phyloP scores from a whole-genome alignment of 2,888 invertebrate species.

The Latheticus oryzae region DNA sequence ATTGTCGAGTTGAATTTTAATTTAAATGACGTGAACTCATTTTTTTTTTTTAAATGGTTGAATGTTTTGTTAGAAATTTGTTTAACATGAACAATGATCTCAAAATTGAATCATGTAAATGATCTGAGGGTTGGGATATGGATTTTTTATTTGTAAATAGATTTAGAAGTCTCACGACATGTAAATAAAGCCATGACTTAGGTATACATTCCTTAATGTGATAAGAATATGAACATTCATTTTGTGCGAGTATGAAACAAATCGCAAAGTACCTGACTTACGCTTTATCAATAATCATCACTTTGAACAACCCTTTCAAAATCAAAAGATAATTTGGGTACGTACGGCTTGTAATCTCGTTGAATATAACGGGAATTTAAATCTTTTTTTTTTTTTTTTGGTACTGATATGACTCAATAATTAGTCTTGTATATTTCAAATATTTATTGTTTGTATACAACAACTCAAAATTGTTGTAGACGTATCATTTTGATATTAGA shows the following conservation, averaged over 20 bases:
- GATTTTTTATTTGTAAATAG: slow-evolving; percentile 59
- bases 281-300: slow-evolving; percentile 60
- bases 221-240: slow-evolving; percentile 52
- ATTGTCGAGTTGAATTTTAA: too few species aligned
- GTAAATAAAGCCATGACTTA: slow-evolving; percentile 62
- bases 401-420: slow-evolving; percentile 56
- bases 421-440: slow-evolving; percentile 49
- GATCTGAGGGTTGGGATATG: slow-evolving; percentile 48
- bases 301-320: slow-evolving; percentile 49
- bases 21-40: slow-evolving; percentile 30
- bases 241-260: slow-evolving; percentile 40
- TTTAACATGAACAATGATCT: slow-evolving; percentile 55
- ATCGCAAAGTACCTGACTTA: slow-evolving; percentile 64
- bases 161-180: slow-evolving; percentile 55
- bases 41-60: slow-evolving; percentile 54
- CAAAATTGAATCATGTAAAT: slow-evolving; percentile 59
- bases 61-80: slow-evolving; percentile 49
- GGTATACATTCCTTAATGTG: slow-evolving; percentile 55
- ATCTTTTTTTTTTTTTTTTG: too few species aligned
- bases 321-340: slow-evolving; percentile 41
- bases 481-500: slow-evolving; percentile 58
- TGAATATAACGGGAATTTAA: too few species aligned
- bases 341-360: too few species aligned
- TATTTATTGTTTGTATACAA: slow-evolving; percentile 52
- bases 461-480: slow-evolving; percentile 53